Conservation (phyloP, 2,888 invertebrate genomes). For the Neria commutata region DNA sequence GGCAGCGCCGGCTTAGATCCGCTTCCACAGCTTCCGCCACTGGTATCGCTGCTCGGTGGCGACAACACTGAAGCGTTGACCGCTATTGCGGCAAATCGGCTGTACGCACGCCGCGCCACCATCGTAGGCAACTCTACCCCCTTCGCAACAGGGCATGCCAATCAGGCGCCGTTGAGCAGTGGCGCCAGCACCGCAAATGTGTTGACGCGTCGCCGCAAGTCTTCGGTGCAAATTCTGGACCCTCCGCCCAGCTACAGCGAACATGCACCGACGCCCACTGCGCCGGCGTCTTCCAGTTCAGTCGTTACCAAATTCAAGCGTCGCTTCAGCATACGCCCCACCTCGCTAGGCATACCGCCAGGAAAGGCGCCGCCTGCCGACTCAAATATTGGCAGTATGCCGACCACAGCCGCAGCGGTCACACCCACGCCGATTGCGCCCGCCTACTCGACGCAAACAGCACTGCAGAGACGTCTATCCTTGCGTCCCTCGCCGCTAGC, state of each 20-base stretch:
- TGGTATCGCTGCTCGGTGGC: slow-evolving; percentile 63
- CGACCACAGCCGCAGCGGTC: slow-evolving; percentile 20
- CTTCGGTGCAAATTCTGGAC: slow-evolving; percentile 47
- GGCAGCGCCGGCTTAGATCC: slow-evolving; percentile 64
- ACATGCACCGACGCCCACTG: slow-evolving; percentile 29
- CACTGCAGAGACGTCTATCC: slow-evolving; percentile 57
- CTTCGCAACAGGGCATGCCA: neutral
- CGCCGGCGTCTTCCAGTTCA: neutral
- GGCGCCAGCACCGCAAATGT: slow-evolving; percentile 27
- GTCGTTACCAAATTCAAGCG: slow-evolving; percentile 52
- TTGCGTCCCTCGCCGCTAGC: slow-evolving; percentile 59
- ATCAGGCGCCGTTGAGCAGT: slow-evolving; percentile 18
- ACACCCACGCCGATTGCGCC: slow-evolving; percentile 31
- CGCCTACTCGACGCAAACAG: slow-evolving; percentile 42
- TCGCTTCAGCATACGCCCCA: slow-evolving; percentile 59
- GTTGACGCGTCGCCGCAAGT: slow-evolving; percentile 38
- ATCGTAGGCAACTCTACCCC: slow-evolving; percentile 47
- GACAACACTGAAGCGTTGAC: slow-evolving; percentile 44
- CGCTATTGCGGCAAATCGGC: slow-evolving; percentile 50
- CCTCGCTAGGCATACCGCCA: slow-evolving; percentile 58
- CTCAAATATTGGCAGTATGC: slow-evolving; percentile 29
- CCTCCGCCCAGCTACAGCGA: slow-evolving; percentile 59
- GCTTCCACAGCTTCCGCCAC: slow-evolving; percentile 63
- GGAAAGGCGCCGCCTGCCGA: slow-evolving; percentile 58
- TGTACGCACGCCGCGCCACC: slow-evolving; percentile 55